Evolutionary conservation across 2,888 invertebrate species (phyloP), one percentile per base, ranked within the genome.

Genomic region (Dastarcus helophoroides): DNA sequence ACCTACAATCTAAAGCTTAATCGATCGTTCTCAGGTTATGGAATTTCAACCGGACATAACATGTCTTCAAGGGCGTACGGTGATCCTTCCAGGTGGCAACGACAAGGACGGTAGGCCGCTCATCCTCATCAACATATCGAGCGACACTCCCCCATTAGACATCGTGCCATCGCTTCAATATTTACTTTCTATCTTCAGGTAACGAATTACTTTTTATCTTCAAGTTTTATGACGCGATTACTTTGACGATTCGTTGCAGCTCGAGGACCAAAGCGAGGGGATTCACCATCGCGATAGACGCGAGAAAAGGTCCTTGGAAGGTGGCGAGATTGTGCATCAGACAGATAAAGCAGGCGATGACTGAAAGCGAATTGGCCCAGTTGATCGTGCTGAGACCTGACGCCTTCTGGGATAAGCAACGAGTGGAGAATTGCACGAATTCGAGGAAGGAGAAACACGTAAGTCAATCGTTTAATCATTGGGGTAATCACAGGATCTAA

Each of bases 321-420:
- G 64, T 71, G 25, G 73, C 73, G 31, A 62, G 74, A 38, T 64
- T 69, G 14, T 71, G 70, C 49, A 69, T 75, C 32, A 67, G 73
- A 19, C 66, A 69, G 44, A 68, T 75, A 25, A 67, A 64, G 33
- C 56, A 63, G 28, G 64, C 63, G 31, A 60, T 73, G 40, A 38
- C 37, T 21, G 37, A 42, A 25, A 50, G 54, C 29, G 52, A 56
- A 40, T 43, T 60, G 16, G 53, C 55, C 9, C 51, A 57, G 25
- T 52, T 67, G 31, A 67, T 80, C 47, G 76, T 83, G 35, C 63
- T 85, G 38, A 68, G 78, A 46, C 74, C 79, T 13, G 81, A 82
- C 50, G 76, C 76, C 26, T 79, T 80, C 60, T 76, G 80, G 71
- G 80, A 81, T 50, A 79, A 80, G 51, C 76, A 79, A 50, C 55